Percentiles rank a stretch among this genome's conserved stretches.
These are phyloP conservation scores for Lasioglossum malachurum DNA, from an alignment of 2,888 invertebrate species.

Conservation along the genomic window DNA sequence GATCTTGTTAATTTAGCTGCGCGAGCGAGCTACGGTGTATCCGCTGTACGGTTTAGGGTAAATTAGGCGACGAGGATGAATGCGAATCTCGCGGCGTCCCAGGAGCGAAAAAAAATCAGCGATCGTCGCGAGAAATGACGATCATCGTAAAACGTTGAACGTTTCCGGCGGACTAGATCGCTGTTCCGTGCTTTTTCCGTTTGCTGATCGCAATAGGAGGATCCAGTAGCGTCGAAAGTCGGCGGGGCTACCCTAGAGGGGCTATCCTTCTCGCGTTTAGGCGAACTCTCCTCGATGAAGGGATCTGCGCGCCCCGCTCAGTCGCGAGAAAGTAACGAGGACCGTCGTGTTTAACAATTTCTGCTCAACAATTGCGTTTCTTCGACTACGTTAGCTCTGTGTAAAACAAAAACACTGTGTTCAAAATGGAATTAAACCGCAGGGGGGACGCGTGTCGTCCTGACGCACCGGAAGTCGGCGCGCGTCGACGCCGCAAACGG, in stretches of 20 bases:
- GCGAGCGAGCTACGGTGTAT: background rate
- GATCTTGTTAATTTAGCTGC: slow-evolving; percentile 18
- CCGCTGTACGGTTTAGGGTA: slow-evolving; percentile 2
- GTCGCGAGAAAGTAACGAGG: background rate
- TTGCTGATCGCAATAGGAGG: slow-evolving; percentile 12
- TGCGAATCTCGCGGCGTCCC: slow-evolving; percentile 1
- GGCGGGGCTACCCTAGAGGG: background rate
- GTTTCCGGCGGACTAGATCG: background rate
- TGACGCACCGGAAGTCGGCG: slow-evolving; percentile 3
- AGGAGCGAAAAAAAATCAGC: background rate
- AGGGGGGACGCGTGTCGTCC: background rate
- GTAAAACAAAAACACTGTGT: slow-evolving; percentile 72
- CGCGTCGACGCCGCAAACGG: background rate
- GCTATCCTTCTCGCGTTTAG: background rate
- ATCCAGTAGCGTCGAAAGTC: background rate
- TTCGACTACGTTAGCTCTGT: slow-evolving; percentile 24
- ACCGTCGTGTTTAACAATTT: slow-evolving; percentile 9
- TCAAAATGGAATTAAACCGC: slow-evolving; percentile 64
- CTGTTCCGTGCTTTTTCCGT: slow-evolving; percentile 19
- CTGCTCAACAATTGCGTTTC: slow-evolving; percentile 42
- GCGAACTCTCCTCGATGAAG: background rate
- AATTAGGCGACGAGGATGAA: slow-evolving; percentile 6
- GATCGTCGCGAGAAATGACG: background rate
- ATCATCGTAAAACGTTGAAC: background rate
- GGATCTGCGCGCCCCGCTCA: background rate